These are phyloP conservation scores for Nothobranchius kuhntae DNA, from an alignment of 2,113 vertebrate genomes.

Conservation along the genomic window DNA sequence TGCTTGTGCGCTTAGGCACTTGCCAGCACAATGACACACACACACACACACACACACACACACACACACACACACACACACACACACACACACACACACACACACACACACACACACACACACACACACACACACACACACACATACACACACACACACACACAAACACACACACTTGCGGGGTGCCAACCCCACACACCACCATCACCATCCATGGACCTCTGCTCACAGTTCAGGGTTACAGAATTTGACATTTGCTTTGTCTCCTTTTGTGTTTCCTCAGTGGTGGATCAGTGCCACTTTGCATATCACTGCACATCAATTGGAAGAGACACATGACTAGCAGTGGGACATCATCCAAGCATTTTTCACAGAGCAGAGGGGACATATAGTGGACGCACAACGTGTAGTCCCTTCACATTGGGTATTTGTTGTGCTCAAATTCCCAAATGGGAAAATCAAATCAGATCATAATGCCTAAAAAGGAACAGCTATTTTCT, in stretches of 20 bases:
- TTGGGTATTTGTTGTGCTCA: constrained; percentile 31
- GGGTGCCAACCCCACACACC: constrained; percentile 17
- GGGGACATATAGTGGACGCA: constrained; percentile 18
- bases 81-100: constrained; percentile 15
- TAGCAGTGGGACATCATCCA: constrained; percentile 53
- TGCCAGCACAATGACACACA: constrained; percentile 15
- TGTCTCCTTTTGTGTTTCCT: constrained; percentile 62
- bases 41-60: constrained; percentile 8
- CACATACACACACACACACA: constrained; percentile 7
- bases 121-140: constrained; percentile 15
- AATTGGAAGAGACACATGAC: constrained; percentile 55
- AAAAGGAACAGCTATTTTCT: neutral
- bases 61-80: constrained; percentile 8
- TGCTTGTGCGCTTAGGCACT: constrained; percentile 43
- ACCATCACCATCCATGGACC: constrained; percentile 24
- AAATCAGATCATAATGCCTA: neutral
- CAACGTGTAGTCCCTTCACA: constrained; percentile 43
- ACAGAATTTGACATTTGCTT: constrained; percentile 73
- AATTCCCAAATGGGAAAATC: constrained; percentile 35
- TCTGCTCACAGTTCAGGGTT: constrained; percentile 43
- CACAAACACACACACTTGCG: constrained; percentile 5
- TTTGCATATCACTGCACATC: constrained; percentile 70
- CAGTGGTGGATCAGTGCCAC: constrained; percentile 55
- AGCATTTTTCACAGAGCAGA: constrained; percentile 41
- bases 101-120: constrained; percentile 8